Percentiles rank a stretch among this genome's conserved stretches.
Conservation (phyloP, 2,113 vertebrate species). For the Saccopteryx bilineata region DNA sequence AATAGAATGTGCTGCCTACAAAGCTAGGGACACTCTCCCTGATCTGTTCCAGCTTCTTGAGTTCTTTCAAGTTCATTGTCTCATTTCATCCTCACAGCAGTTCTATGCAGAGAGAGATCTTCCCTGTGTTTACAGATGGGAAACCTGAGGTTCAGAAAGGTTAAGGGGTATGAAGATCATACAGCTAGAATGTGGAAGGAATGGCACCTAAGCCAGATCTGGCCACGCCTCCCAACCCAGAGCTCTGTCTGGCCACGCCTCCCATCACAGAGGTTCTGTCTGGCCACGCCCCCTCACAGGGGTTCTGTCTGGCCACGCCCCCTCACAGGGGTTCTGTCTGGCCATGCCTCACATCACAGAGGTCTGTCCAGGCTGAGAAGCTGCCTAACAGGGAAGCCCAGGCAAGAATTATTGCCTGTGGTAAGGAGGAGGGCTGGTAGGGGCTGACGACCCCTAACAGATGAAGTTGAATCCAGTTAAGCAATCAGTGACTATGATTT, state of each 20-base stretch:
- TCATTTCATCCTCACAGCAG: background rate
- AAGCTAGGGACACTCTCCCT: background rate
- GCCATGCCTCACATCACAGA: background rate
- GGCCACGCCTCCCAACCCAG: background rate
- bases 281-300: background rate
- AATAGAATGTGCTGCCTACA: background rate
- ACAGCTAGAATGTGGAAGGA: background rate
- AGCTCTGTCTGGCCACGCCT: background rate
- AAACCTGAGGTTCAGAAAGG: background rate
- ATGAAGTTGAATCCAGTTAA: background rate
- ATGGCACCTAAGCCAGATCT: background rate
- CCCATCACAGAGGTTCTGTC: background rate
- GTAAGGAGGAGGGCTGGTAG: background rate
- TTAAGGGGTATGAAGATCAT: background rate
- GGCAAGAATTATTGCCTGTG: background rate
- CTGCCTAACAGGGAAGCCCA: background rate
- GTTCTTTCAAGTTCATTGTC: background rate
- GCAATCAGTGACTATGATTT: background rate
- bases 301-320: background rate
- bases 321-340: background rate
- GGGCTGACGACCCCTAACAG: fast-evolving
- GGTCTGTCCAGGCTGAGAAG: background rate
- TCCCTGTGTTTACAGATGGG: background rate
- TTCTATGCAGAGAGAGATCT: background rate
- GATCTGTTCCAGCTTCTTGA: background rate